These are phyloP conservation scores for Percopsis omiscomaycus DNA, from an alignment of 2,797 vertebrate species.

Conservation along the genomic window DNA sequence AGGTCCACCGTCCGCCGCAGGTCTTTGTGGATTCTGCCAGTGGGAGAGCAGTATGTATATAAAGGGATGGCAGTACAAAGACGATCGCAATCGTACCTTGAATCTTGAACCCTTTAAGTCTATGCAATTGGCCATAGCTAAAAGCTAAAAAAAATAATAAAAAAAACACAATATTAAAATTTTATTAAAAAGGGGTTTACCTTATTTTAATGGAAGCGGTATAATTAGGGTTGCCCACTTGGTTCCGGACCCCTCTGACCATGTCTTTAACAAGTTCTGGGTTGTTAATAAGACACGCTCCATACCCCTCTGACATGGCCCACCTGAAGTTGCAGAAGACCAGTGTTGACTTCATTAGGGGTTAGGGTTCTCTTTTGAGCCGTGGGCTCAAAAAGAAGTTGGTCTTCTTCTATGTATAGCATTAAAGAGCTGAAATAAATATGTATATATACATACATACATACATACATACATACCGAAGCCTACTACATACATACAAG, in stretches of 20 bases:
- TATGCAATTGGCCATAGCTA: neutral
- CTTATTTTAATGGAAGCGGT: constrained; percentile 95
- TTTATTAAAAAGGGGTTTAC: constrained; percentile 61
- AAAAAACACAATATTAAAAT: neutral
- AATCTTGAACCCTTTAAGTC: neutral
- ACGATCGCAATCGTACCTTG: neutral
- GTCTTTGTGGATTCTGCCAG: constrained; percentile 88
- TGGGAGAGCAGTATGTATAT: neutral
- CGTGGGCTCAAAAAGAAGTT: neutral
- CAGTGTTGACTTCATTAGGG: no score
- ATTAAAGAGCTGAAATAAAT: neutral
- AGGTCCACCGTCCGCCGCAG: constrained; percentile 89
- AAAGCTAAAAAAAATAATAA: no score
- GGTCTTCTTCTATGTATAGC: no score
- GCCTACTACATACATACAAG: no score
- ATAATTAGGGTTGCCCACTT: constrained; percentile 87
- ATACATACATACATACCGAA: no score
- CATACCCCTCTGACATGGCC: constrained; percentile 93
- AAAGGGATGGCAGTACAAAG: neutral
- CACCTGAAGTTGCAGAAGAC: constrained; percentile 79
- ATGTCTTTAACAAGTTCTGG: constrained; percentile 93
- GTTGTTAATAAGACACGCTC: constrained; percentile 95
- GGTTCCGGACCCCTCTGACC: constrained; percentile 88
- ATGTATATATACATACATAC: no score
- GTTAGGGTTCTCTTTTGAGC: neutral